Base-by-base conservation (phyloP, 92 coral and sea anemone species). In the Zoanthus sociatus region DNA sequence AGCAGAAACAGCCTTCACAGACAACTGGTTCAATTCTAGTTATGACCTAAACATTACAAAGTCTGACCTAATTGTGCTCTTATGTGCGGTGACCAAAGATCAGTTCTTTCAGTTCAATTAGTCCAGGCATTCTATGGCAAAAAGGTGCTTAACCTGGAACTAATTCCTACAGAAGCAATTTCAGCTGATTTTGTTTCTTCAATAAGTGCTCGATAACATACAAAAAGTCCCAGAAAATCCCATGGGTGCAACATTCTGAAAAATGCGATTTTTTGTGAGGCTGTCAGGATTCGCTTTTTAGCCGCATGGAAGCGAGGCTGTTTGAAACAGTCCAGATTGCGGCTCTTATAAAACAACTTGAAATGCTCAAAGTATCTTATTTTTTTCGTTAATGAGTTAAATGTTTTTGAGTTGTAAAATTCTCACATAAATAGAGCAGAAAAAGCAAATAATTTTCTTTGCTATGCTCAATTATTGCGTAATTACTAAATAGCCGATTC, bases 401-500 rank as follows among this genome's bases (percentile, higher is more conserved):
- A 66, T 66, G 71, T 66, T 66, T 66, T 66, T 66, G 71, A 66
- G 71, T 13, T 66, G 71, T 66, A 66, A 66, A 66, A 66, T 66
- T 66, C 20, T 66, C 71, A 66, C 71, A 66, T 66, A 66, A 66
- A 66, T 66, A 66, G 71, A 66, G 21, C 71, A 66, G 20, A 66
- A 66, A 66, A 66, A 66, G 71, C 71, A 33, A 9, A 26, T 21
- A 33, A 9, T 2, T 69, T 69, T 33, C 74, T 56, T 56, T 56
- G 16, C 64, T 56, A 56, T 56, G 64, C 64, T 56, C 64, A 56
- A 56, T 56, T 56, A 56, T 56, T 56, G 64, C 64, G 20, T 56
- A 56, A 56, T 56, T 56, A 56, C 64, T 56, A 56, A 56, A 56
- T 56, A 56, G 64, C 64, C 64, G 64, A 56, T 10, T 56, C 64